phyloP scores from a whole-genome alignment of 1,140 invertebrate species.

The Drosophila navojoa region DNA sequence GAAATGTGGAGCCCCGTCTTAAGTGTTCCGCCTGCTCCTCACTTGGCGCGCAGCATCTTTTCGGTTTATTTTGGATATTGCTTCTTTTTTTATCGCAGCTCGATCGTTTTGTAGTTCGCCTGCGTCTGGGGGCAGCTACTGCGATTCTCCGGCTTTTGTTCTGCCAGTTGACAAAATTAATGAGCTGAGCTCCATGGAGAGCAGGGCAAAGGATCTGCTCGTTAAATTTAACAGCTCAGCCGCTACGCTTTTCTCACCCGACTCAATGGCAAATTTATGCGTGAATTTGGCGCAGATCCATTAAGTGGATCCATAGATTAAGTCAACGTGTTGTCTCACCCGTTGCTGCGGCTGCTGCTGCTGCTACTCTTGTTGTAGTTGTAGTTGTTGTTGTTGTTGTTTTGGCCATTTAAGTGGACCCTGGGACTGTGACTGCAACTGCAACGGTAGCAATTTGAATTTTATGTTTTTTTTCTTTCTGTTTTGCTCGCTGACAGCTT shows the following conservation, averaged over 20 bases:
- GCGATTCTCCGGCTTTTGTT: constrained; percentile 59
- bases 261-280: constrained; percentile 71
- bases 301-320: constrained; percentile 81
- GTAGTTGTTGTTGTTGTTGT: constrained; percentile 25
- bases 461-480: constrained; percentile 32
- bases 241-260: constrained; percentile 61
- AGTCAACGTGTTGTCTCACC: constrained; percentile 23
- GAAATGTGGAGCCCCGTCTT: not conserved
- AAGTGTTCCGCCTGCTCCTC: constrained; percentile 2
- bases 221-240: constrained; percentile 75
- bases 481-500: constrained; percentile 62
- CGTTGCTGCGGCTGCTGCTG: constrained; percentile 21
- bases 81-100: constrained; percentile 52
- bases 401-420: constrained; percentile 39
- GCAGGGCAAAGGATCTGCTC: constrained; percentile 30
- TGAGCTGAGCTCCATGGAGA: constrained; percentile 56
- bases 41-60: not conserved
- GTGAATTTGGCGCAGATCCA: constrained; percentile 83
- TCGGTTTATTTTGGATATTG: not conserved
- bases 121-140: constrained; percentile 72
- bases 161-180: constrained; percentile 78
- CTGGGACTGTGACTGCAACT: constrained; percentile 32
- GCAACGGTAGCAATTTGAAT: constrained; percentile 56
- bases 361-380: constrained; percentile 12
- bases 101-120: constrained; percentile 73